Evolutionary conservation across 2,113 vertebrate genomes (phyloP).

Genomic region (Chaenocephalus aceratus): DNA sequence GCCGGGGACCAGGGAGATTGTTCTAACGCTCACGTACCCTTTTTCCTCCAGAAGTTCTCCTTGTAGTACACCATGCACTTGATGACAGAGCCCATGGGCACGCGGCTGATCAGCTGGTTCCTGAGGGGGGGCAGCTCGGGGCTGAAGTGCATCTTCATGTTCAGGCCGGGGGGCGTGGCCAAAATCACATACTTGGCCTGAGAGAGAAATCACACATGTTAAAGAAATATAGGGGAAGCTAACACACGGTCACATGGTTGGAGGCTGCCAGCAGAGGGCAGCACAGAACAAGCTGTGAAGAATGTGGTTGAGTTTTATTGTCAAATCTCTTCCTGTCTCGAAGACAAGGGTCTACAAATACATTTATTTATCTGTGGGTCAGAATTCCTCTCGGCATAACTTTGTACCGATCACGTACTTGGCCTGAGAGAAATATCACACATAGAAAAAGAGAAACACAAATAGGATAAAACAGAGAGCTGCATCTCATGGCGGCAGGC

Average conservation of each 20-base stretch:
- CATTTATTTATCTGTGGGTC: no score
- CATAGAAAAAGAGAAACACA: no score
- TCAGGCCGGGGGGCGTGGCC: constrained; percentile 90
- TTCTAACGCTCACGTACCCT: constrained; percentile 77
- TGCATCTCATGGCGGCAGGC: no score
- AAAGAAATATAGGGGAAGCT: background rate
- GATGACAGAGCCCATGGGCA: constrained; percentile 97
- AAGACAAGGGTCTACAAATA: no score
- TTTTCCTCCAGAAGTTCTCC: constrained; percentile 96
- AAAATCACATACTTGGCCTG: constrained; percentile 92
- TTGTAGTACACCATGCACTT: constrained; percentile 98
- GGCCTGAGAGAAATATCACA: no score
- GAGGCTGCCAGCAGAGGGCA: constrained; percentile 49
- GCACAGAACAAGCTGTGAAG: constrained; percentile 13
- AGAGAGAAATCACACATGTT: background rate
- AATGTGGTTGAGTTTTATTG: no score
- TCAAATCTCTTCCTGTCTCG: no score
- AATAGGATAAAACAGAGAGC: no score
- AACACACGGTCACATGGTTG: background rate
- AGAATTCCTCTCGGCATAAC: no score
- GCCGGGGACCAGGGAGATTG: no score
- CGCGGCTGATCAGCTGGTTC: constrained; percentile 93
- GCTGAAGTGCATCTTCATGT: constrained; percentile 94
- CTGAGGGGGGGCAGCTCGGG: constrained; percentile 93
- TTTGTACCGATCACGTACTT: no score